These are phyloP conservation scores for Acanthococcus lagerstroemiae DNA, from an alignment of 2,888 invertebrate species.

Conservation along the genomic window DNA sequence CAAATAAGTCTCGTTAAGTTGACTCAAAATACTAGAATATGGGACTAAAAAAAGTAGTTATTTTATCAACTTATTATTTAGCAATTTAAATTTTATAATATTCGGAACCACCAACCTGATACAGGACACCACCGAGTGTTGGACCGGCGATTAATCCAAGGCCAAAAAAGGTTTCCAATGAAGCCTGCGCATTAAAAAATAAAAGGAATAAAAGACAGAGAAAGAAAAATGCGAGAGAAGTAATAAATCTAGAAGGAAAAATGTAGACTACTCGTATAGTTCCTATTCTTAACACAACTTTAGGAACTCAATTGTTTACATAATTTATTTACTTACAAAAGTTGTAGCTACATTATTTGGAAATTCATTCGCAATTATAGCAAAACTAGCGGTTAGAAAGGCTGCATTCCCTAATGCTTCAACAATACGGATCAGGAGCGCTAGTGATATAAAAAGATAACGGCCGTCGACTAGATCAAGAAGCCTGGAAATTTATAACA, in stretches of 20 bases:
- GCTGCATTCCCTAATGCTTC: conserved; percentile 81
- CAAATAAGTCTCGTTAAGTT: no score
- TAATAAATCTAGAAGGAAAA: neutral
- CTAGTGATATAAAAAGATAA: conserved; percentile 62
- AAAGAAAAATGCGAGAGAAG: no score
- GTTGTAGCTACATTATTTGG: conserved; percentile 74
- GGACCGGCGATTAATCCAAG: conserved; percentile 81
- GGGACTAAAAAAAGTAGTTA: conserved; percentile 7
- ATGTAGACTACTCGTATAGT: neutral
- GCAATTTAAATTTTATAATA: neutral
- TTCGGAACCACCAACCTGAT: conserved; percentile 44
- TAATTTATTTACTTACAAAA: conserved; percentile 55
- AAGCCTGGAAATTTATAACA: conserved; percentile 48
- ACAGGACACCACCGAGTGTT: conserved; percentile 77
- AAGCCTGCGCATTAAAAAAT: conserved; percentile 49
- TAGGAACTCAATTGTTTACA: neutral
- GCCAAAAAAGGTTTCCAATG: conserved; percentile 79
- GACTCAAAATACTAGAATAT: no score
- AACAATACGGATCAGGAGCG: conserved; percentile 67
- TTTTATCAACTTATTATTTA: neutral
- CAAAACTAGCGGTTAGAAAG: conserved; percentile 74
- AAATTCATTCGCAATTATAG: conserved; percentile 79
- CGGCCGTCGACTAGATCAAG: conserved; percentile 61
- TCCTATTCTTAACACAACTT: no score
- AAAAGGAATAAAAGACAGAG: neutral